These are phyloP conservation scores for Ctenicera cuprea DNA, from an alignment of 2,888 invertebrate species.

Conservation along the genomic window DNA sequence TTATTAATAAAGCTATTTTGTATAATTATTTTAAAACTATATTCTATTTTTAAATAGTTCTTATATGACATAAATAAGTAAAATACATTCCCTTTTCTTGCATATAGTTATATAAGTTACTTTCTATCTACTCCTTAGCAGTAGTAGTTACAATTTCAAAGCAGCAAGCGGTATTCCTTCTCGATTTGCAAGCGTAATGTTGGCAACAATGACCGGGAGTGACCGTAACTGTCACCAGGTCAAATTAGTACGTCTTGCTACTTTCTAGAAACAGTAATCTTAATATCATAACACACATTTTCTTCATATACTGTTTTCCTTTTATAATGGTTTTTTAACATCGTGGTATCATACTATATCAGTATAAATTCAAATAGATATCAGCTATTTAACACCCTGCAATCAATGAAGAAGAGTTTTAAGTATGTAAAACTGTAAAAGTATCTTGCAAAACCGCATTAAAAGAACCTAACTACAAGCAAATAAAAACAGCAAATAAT, in stretches of 20 bases:
- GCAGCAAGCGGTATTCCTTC: conserved; percentile 55
- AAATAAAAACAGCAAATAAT: too few species aligned
- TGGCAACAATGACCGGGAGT: conserved; percentile 64
- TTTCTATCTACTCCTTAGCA: conserved; percentile 23
- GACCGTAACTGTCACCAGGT: conserved; percentile 63
- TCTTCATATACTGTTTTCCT: conserved; percentile 30
- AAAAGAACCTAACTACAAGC: too few species aligned
- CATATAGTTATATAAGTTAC: conserved; percentile 23
- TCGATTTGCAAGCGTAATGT: conserved; percentile 59
- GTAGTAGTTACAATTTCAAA: conserved; percentile 46
- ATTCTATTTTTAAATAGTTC: conserved; percentile 1
- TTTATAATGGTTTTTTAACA: conserved; percentile 27
- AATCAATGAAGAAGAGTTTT: too few species aligned
- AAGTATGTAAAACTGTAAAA: too few species aligned
- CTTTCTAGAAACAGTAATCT: conserved; percentile 65
- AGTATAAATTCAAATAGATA: too few species aligned
- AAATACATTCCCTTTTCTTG: conserved; percentile 15
- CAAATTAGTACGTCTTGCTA: conserved; percentile 62
- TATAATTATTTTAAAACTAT: conserved; percentile 18
- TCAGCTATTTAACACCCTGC: too few species aligned
- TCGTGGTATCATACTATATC: neutral
- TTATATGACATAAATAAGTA: neutral
- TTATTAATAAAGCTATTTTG: conserved; percentile 38
- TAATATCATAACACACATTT: conserved; percentile 53
- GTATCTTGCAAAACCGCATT: too few species aligned